phyloP scores from a whole-genome alignment of 2,888 invertebrate species.

The Branchipolynoe longqiensis region DNA sequence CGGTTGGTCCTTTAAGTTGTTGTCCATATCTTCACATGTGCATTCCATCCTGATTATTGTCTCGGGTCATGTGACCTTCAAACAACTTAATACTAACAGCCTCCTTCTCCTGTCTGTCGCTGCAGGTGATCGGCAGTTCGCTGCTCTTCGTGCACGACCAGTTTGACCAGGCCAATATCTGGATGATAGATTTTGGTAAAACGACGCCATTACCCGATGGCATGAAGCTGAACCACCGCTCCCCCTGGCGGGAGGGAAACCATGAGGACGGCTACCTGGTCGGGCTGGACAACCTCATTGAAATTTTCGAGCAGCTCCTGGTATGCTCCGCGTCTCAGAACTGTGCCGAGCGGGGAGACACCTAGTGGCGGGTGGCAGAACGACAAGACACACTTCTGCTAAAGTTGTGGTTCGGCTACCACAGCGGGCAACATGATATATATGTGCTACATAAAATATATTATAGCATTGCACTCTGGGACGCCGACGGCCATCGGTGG shows the following conservation, averaged over 20 bases:
- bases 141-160: slow-evolving; percentile 81
- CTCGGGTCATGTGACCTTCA: no score
- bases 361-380: neutral
- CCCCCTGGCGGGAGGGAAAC: slow-evolving; percentile 94
- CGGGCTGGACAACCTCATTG: slow-evolving; percentile 94
- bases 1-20: no score
- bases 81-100: no score
- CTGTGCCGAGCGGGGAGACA: neutral
- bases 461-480: neutral
- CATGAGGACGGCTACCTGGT: slow-evolving; percentile 97
- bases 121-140: slow-evolving; percentile 81
- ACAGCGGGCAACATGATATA: no score
- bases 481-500: neutral
- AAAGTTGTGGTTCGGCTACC: no score
- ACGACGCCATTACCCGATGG: slow-evolving; percentile 83
- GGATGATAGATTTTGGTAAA: slow-evolving; percentile 82
- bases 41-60: no score
- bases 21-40: no score
- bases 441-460: neutral
- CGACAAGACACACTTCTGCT: neutral
- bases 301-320: slow-evolving; percentile 85
- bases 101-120: no score
- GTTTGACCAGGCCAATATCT: slow-evolving; percentile 75
- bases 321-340: neutral
- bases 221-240: slow-evolving; percentile 89